phyloP scores from a whole-genome alignment of 1,140 invertebrate species.

The Meloidogyne chitwoodi region DNA sequence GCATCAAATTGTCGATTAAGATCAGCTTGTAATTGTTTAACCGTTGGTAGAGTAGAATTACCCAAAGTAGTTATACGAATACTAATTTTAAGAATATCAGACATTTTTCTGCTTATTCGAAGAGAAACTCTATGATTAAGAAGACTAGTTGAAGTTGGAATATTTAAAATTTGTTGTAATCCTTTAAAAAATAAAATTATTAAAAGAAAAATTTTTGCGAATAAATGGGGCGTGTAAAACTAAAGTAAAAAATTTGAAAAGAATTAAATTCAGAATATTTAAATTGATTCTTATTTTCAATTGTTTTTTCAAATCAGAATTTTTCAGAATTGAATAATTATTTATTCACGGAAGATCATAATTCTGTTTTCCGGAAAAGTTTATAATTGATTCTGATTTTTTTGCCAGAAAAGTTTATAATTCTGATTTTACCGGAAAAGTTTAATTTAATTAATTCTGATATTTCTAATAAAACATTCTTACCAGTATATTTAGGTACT shows the following conservation, averaged over 20 bases:
- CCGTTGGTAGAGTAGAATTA: neutral
- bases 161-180: neutral
- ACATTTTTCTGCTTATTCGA: neutral
- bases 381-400: too few relatives aligned
- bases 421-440: neutral
- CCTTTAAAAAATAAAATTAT: neutral
- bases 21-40: neutral
- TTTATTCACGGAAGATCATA: too few relatives aligned
- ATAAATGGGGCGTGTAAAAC: too few relatives aligned
- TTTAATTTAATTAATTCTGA: neutral
- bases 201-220: too few relatives aligned
- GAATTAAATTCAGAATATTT: too few relatives aligned
- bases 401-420: neutral
- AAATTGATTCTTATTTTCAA: too few relatives aligned
- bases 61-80: neutral
- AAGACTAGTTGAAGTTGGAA: neutral
- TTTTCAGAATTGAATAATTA: too few relatives aligned
- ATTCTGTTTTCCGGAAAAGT: too few relatives aligned
- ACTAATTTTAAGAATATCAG: neutral
- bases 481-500: constrained; percentile 29
- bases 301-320: too few relatives aligned
- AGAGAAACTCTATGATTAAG: neutral
- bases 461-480: neutral
- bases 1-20: neutral
- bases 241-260: neutral